These are phyloP conservation scores for Scophthalmus maximus DNA, from an alignment of 2,113 vertebrate species.

Conservation along the genomic window DNA sequence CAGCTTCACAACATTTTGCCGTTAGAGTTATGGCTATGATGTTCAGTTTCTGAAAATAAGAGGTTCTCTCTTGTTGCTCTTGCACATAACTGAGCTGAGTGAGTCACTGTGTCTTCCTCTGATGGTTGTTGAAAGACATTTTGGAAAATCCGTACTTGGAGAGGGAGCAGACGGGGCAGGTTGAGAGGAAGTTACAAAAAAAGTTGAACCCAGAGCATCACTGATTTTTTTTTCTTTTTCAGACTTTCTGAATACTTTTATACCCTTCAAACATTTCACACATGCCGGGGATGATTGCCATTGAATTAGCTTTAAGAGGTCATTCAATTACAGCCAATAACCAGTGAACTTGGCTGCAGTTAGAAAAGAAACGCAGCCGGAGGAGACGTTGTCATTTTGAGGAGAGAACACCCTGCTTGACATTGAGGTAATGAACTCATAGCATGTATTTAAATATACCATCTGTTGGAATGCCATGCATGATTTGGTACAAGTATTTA, in stretches of 20 bases:
- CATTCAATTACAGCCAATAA: conserved; percentile 13
- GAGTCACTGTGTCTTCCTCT: conserved; percentile 1
- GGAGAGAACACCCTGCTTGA: conserved; percentile 41
- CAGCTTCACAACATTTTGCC: conserved; percentile 2
- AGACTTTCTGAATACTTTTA: neutral
- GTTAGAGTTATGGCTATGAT: conserved; percentile 36
- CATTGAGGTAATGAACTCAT: conserved; percentile 62
- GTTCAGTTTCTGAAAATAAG: conserved; percentile 14
- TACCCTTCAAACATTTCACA: neutral
- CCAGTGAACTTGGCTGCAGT: neutral
- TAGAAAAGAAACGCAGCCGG: conserved; percentile 21
- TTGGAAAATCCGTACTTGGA: conserved; percentile 22
- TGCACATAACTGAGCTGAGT: conserved; percentile 10
- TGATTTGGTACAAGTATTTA: conserved; percentile 36
- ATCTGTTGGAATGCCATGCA: conserved; percentile 52
- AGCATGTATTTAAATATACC: conserved; percentile 55
- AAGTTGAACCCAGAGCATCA: neutral
- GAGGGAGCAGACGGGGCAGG: conserved; percentile 1
- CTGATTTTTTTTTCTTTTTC: neutral
- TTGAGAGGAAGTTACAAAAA: conserved; percentile 5
- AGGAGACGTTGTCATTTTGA: conserved; percentile 26
- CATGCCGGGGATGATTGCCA: neutral
- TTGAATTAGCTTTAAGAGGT: conserved; percentile 9
- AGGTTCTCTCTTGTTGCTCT: neutral
- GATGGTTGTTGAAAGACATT: conserved; percentile 26